Evolutionary conservation across 1,140 invertebrate genomes (phyloP).

Genomic region (Macrosteles quadrilineatus): DNA sequence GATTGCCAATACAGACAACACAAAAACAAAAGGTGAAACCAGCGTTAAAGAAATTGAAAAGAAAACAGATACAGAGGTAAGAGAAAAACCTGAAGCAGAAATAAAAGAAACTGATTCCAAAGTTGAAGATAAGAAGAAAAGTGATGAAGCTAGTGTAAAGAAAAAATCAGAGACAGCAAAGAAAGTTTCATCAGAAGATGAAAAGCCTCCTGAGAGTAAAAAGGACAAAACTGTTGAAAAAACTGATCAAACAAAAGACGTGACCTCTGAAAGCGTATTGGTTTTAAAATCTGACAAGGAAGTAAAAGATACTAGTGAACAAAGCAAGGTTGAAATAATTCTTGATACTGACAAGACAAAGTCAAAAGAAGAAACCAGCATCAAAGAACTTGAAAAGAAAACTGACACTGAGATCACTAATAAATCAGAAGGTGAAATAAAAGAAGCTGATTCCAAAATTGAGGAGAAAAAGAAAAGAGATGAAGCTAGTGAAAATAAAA

Average conservation of each 20-base stretch:
- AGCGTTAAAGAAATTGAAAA: too few relatives aligned
- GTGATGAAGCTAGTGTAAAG: neutral
- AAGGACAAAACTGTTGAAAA: slow-evolving; percentile 31
- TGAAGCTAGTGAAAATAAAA: slow-evolving; percentile 27
- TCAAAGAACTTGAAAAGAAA: slow-evolving; percentile 24
- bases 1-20: slow-evolving; percentile 7
- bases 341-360: slow-evolving; percentile 37
- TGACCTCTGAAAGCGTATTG: slow-evolving; percentile 38
- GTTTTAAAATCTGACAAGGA: slow-evolving; percentile 41
- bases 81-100: neutral
- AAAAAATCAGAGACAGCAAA: neutral
- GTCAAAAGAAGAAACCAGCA: slow-evolving; percentile 30
- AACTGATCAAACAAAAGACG: slow-evolving; percentile 39
- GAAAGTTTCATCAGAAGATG: neutral
- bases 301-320: slow-evolving; percentile 40
- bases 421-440: slow-evolving; percentile 33
- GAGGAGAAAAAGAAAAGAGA: slow-evolving; percentile 34
- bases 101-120: neutral
- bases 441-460: slow-evolving; percentile 29
- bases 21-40: slow-evolving; percentile 19
- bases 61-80: neutral
- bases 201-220: neutral
- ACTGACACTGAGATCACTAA: slow-evolving; percentile 34
- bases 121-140: neutral
- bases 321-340: slow-evolving; percentile 40